A percentile compares a stretch with the other conserved stretches of the same genome.
These are phyloP conservation scores for Galendromus occidentalis DNA, from an alignment of 1,140 invertebrate species.

Conservation along the genomic window DNA sequence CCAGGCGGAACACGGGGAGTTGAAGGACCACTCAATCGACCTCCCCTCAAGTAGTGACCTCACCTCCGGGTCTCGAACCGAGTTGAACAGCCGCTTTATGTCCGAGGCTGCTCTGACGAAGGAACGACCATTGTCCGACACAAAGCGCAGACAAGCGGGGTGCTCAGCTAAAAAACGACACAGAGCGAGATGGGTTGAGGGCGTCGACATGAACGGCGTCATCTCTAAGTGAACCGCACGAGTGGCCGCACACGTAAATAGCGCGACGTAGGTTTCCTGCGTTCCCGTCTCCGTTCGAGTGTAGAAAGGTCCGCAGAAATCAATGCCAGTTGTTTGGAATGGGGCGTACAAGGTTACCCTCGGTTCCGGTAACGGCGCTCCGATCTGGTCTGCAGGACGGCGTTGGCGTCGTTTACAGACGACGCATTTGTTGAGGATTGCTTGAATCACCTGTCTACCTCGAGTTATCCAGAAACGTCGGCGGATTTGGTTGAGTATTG, in stretches of 20 bases:
- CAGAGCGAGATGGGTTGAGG: conserved; percentile 26
- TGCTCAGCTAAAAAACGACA: conserved; percentile 26
- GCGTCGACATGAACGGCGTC: conserved; percentile 25
- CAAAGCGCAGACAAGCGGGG: conserved; percentile 13
- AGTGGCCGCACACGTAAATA: conserved; percentile 30
- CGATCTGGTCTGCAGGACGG: neutral
- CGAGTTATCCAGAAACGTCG: neutral
- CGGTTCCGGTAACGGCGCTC: neutral
- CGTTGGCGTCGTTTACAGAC: neutral
- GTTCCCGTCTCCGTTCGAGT: neutral
- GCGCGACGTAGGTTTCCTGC: conserved; percentile 26
- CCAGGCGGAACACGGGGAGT: too few species aligned
- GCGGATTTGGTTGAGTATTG: neutral
- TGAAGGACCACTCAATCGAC: too few species aligned
- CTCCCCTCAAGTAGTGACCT: too few species aligned
- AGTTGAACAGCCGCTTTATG: conserved; percentile 7
- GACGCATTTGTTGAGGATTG: neutral
- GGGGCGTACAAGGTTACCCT: neutral
- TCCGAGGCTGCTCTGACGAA: conserved; percentile 15
- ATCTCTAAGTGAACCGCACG: conserved; percentile 30
- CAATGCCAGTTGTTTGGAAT: neutral
- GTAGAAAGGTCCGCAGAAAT: conserved; percentile 7
- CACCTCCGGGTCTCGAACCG: too few species aligned
- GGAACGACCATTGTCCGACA: conserved; percentile 16
- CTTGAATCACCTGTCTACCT: neutral